These are phyloP conservation scores for Silurus lanzhouensis DNA, from an alignment of 2,797 vertebrate genomes.

Conservation along the genomic window DNA sequence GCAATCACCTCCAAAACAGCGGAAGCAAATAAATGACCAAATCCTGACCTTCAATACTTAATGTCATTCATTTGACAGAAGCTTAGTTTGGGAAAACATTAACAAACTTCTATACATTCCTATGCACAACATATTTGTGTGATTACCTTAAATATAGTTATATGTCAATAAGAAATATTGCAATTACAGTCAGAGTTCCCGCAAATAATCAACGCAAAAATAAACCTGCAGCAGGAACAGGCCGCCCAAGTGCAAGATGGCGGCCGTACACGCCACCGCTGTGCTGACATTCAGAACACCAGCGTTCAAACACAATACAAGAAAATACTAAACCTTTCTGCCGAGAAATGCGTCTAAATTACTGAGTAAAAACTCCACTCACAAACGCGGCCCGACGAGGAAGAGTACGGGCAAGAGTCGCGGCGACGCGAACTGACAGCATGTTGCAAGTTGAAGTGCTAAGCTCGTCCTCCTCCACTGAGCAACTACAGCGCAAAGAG, in stretches of 20 bases:
- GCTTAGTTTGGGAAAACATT: not conserved
- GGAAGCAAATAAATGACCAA: constrained; percentile 26
- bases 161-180: not conserved
- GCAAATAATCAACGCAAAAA: not conserved
- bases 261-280: constrained; percentile 53
- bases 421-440: constrained; percentile 90
- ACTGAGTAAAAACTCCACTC: constrained; percentile 63
- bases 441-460: constrained; percentile 70
- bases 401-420: constrained; percentile 81
- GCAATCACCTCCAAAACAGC: not conserved
- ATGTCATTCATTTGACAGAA: constrained; percentile 55
- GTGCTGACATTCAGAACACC: constrained; percentile 22
- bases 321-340: not conserved
- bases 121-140: not conserved
- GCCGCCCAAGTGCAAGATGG: constrained; percentile 68
- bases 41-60: constrained; percentile 68
- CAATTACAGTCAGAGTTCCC: not conserved
- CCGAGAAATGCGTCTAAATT: not conserved
- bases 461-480: constrained; percentile 66
- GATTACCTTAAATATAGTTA: not conserved
- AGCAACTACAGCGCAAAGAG: constrained; percentile 40
- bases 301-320: no score
- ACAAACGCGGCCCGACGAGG: constrained; percentile 87
- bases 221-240: constrained; percentile 44
- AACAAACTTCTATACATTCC: no score